These are phyloP conservation scores for Ormyrus nitidulus DNA, from an alignment of 2,888 invertebrate genomes.

Conservation along the genomic window DNA sequence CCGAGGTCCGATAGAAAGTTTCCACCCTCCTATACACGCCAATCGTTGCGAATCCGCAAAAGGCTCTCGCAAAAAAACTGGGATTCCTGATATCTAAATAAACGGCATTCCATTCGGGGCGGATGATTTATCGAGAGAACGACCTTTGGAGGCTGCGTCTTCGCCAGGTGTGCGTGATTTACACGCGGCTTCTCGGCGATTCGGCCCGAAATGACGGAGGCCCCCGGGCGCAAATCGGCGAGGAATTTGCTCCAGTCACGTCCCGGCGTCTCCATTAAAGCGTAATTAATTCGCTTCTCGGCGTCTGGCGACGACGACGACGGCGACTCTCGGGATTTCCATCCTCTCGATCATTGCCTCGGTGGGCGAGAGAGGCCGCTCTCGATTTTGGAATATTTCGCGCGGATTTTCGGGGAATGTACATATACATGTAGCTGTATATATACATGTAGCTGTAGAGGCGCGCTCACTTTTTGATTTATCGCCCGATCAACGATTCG, in stretches of 20 bases:
- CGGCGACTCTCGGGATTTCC: conserved; percentile 49
- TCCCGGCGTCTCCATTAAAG: conserved; percentile 53
- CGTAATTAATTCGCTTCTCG: conserved; percentile 55
- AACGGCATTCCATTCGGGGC: conserved; percentile 49
- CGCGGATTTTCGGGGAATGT: background rate
- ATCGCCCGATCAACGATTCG: background rate
- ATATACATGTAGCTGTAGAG: no score
- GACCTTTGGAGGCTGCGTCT: conserved; percentile 57
- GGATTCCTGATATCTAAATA: conserved; percentile 53
- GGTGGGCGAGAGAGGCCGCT: conserved; percentile 1
- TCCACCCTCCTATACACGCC: conserved; percentile 13
- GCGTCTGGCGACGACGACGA: conserved; percentile 25
- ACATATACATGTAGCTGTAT: no score
- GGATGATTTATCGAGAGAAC: conserved; percentile 54
- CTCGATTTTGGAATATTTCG: background rate
- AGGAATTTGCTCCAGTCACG: conserved; percentile 47
- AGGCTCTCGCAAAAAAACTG: conserved; percentile 18
- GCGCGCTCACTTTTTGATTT: background rate
- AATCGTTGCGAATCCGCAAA: background rate
- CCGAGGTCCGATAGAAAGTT: conserved; percentile 9
- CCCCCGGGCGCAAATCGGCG: background rate
- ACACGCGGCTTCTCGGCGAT: background rate
- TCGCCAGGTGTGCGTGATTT: background rate
- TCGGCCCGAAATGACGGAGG: background rate
- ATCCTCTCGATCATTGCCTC: conserved; percentile 25